Percentiles rank a stretch among this genome's conserved stretches.
Conservation (phyloP, 1,140 invertebrate genomes). For the Adoxophyes honmai region DNA sequence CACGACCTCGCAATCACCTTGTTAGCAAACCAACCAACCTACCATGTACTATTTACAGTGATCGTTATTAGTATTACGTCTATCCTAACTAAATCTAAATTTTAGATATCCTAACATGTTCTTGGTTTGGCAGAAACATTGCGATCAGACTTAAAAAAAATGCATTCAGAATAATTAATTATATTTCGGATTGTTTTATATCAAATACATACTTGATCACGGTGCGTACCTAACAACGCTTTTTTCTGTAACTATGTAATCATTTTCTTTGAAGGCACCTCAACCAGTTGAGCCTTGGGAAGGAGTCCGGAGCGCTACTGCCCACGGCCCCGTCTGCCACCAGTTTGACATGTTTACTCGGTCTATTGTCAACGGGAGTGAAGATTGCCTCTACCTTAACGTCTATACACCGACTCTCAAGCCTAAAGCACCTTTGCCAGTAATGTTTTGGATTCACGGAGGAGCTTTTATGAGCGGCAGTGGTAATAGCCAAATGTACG, state of each 20-base stretch:
- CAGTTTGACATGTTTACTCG: conserved; percentile 14
- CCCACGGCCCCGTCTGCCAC: conserved; percentile 61
- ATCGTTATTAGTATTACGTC: too few relatives aligned
- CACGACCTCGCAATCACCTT: too few relatives aligned
- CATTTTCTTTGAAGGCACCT: conserved; percentile 59
- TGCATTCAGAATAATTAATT: too few relatives aligned
- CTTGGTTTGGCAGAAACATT: too few relatives aligned
- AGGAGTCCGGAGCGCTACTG: conserved; percentile 67
- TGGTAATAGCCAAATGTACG: conserved; percentile 42
- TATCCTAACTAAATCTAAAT: too few relatives aligned
- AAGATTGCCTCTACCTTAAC: too few relatives aligned
- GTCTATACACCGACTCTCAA: conserved; percentile 39
- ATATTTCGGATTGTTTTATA: background rate
- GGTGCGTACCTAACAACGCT: background rate
- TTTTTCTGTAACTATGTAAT: background rate
- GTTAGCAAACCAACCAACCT: too few relatives aligned
- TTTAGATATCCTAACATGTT: too few relatives aligned
- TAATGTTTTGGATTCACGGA: conserved; percentile 68
- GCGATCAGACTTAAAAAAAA: too few relatives aligned
- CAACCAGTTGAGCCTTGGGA: conserved; percentile 70
- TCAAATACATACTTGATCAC: background rate
- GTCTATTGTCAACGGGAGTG: conserved; percentile 38
- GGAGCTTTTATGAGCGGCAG: conserved; percentile 47
- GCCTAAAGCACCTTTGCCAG: conserved; percentile 35
- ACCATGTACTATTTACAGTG: too few relatives aligned